These are phyloP conservation scores for Apostichopus parvimensis DNA, from an alignment of 35 echinoderm and acorn worm genomes.

Conservation along the genomic window DNA sequence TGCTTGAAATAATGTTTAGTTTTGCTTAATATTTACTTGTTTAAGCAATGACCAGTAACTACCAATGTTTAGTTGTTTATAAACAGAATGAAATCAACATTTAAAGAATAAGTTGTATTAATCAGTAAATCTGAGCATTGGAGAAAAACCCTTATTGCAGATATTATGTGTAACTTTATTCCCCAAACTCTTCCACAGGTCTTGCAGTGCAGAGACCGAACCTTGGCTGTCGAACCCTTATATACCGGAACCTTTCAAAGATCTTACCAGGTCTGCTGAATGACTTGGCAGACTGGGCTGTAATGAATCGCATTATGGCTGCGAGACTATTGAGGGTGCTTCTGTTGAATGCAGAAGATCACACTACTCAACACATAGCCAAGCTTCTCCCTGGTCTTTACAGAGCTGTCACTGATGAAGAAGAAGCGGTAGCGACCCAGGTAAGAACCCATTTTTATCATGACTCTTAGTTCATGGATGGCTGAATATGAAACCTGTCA, in stretches of 20 bases:
- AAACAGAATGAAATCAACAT: too few species aligned
- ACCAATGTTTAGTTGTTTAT: too few species aligned
- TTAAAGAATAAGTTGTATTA: too few species aligned
- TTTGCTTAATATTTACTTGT: too few species aligned
- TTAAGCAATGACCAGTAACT: too few species aligned
- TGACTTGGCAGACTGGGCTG: slow-evolving; percentile 89
- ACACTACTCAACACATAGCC: slow-evolving; percentile 92
- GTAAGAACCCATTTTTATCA: slow-evolving; percentile 49
- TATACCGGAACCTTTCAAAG: slow-evolving; percentile 90
- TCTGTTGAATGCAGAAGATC: slow-evolving; percentile 87
- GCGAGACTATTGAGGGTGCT: slow-evolving; percentile 74
- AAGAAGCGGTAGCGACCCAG: slow-evolving; percentile 69
- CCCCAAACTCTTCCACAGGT: too few species aligned
- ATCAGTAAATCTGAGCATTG: too few species aligned
- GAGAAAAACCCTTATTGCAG: too few species aligned
- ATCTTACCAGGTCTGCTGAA: slow-evolving; percentile 90
- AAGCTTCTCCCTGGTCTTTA: slow-evolving; percentile 87
- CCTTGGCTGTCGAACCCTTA: slow-evolving; percentile 90
- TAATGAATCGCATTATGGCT: slow-evolving; percentile 88
- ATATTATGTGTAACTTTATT: not conserved
- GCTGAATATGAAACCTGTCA: too few species aligned
- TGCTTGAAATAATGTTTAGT: too few species aligned
- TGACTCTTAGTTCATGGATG: too few species aligned
- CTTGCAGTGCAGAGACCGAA: slow-evolving; percentile 63
- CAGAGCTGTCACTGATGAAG: slow-evolving; percentile 90